Evolutionary conservation across 1,140 invertebrate genomes (phyloP).

Genomic region (Bombus sibiricus): DNA sequence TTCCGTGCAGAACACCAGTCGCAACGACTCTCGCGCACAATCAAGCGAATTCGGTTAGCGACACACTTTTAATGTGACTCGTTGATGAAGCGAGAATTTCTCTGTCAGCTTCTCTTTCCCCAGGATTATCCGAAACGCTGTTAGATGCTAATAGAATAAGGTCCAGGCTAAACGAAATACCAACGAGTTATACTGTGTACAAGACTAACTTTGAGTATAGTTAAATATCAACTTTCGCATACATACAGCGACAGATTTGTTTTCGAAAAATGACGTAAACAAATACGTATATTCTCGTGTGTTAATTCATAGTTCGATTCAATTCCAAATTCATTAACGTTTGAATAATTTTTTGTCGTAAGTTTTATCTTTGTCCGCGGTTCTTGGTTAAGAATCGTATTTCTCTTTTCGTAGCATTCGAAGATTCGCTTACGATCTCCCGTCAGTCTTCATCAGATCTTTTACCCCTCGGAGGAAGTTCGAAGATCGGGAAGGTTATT

Average conservation of each 20-base stretch:
- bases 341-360: neutral
- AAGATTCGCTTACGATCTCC: neutral
- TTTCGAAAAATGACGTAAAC: neutral
- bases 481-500: conserved; percentile 10
- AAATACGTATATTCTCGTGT: neutral
- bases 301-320: neutral
- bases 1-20: conserved; percentile 24
- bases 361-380: neutral
- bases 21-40: conserved; percentile 28
- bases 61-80: conserved; percentile 35
- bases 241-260: neutral
- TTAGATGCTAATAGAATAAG: conserved; percentile 31
- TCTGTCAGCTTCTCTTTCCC: conserved; percentile 10
- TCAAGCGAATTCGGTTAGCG: conserved; percentile 41
- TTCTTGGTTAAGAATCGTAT: neutral
- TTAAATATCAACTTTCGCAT: neutral
- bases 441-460: neutral
- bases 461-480: neutral
- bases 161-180: conserved; percentile 1
- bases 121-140: conserved; percentile 17
- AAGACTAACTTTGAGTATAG: neutral
- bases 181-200: neutral
- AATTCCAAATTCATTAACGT: neutral
- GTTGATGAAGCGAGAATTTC: conserved; percentile 37
- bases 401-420: neutral